Conservation (phyloP, 92 coral and sea anemone genomes). For the Zoanthus solanderi region DNA sequence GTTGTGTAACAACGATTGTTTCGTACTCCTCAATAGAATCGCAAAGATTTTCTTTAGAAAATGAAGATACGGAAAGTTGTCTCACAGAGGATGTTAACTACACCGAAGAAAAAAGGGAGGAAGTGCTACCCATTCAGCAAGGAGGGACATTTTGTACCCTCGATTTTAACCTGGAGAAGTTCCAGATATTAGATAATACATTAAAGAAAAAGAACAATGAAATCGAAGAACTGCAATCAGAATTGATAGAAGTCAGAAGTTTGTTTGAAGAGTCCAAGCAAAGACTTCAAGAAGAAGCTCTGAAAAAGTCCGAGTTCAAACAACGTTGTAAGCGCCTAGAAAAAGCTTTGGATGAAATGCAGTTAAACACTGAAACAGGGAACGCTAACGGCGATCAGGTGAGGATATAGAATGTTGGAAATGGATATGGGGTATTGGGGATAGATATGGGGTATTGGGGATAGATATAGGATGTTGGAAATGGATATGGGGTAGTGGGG, state of each 20-base stretch:
- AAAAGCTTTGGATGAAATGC: conserved; percentile 26
- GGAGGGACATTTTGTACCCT: background rate
- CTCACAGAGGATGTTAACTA: background rate
- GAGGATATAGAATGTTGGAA: background rate
- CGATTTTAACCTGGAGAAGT: background rate
- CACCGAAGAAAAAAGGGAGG: background rate
- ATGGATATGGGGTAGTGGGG: too few relatives aligned
- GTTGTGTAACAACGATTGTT: background rate
- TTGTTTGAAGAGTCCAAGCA: conserved; percentile 26
- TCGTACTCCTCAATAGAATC: background rate
- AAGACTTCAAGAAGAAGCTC: conserved; percentile 19
- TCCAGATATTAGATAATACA: background rate
- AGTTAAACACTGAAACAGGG: background rate
- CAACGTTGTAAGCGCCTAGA: conserved; percentile 31
- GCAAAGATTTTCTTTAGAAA: background rate
- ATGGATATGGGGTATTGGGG: background rate
- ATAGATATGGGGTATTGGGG: too few relatives aligned
- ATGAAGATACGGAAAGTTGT: background rate
- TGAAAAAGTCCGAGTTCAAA: conserved; percentile 33
- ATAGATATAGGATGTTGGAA: too few relatives aligned
- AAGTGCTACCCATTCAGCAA: background rate
- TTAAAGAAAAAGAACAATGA: conserved; percentile 6
- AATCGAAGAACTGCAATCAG: conserved; percentile 14
- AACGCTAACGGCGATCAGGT: conserved; percentile 21
- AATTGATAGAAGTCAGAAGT: conserved; percentile 10